These are phyloP conservation scores for Magallana ariakensis DNA, from an alignment of 1,140 invertebrate species.

Conservation along the genomic window DNA sequence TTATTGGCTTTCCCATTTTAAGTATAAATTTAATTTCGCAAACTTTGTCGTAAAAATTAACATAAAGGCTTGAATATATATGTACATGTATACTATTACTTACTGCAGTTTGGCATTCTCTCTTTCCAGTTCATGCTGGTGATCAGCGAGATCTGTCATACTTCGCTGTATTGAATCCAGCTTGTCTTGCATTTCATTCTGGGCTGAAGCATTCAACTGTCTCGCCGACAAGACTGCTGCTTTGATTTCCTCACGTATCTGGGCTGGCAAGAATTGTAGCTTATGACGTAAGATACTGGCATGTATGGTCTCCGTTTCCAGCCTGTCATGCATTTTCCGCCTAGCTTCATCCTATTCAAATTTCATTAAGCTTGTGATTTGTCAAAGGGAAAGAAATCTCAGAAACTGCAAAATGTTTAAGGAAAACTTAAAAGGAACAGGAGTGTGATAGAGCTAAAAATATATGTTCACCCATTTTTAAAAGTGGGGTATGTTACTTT, in stretches of 20 bases:
- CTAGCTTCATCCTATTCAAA: constrained; percentile 71
- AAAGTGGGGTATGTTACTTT: no score
- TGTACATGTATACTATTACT: constrained; percentile 47
- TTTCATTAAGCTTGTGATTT: neutral
- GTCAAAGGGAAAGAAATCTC: neutral
- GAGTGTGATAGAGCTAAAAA: no score
- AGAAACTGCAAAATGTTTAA: no score
- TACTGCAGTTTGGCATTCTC: constrained; percentile 76
- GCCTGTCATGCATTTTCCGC: constrained; percentile 68
- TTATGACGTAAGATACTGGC: constrained; percentile 75
- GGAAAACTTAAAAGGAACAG: no score
- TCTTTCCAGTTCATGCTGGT: constrained; percentile 70
- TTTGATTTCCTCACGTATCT: constrained; percentile 76
- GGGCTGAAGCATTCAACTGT: constrained; percentile 71
- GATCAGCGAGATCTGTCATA: constrained; percentile 66
- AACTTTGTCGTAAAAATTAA: no score
- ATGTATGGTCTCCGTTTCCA: constrained; percentile 78
- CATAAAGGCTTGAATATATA: no score
- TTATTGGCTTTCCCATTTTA: no score
- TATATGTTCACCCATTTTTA: no score
- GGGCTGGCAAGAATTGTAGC: constrained; percentile 72
- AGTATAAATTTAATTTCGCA: no score
- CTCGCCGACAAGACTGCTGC: constrained; percentile 75
- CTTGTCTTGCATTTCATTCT: constrained; percentile 67
- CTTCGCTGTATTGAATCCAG: constrained; percentile 71